Percentiles rank a stretch among this genome's conserved stretches.
Conservation (phyloP, 2,888 invertebrate genomes). For the Stramonita haemastoma region DNA sequence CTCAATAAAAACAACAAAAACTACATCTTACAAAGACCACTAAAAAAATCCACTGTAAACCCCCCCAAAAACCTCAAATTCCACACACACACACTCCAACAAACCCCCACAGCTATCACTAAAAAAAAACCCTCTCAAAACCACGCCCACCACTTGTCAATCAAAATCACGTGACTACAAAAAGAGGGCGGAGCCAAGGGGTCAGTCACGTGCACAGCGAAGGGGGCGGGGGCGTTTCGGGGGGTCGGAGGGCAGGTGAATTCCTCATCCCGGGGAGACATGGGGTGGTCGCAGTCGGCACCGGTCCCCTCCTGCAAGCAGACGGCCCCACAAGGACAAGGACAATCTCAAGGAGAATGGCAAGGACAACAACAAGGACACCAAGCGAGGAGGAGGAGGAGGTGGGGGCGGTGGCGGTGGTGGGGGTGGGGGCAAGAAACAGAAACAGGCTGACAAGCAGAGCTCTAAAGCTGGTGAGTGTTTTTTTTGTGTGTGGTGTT, state of each 20-base stretch:
- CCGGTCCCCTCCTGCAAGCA: conserved; percentile 48
- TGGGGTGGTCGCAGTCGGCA: conserved; percentile 62
- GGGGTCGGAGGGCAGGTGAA: background rate
- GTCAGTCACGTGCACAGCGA: background rate
- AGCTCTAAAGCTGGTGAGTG: conserved; percentile 24
- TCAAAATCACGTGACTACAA: background rate
- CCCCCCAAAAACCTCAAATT: too few species aligned
- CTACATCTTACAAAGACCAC: too few species aligned
- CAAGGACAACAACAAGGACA: conserved; percentile 1
- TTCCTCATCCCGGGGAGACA: conserved; percentile 45
- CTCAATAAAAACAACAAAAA: too few species aligned
- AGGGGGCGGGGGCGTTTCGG: conserved; percentile 2
- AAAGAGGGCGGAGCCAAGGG: background rate
- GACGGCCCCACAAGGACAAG: conserved; percentile 34
- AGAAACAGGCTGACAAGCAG: conserved; percentile 35
- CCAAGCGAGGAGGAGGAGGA: background rate
- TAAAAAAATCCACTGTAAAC: too few species aligned
- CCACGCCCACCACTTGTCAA: background rate
- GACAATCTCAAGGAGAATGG: conserved; percentile 37
- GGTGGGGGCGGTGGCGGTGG: background rate
- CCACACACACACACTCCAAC: too few species aligned
- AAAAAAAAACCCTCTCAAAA: background rate
- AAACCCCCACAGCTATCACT: too few species aligned
- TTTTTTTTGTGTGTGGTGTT: background rate
- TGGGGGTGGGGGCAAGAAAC: conserved; percentile 19